These are phyloP conservation scores for Ascidia mentula DNA, from an alignment of 23 tunicate species.

Conservation along the genomic window DNA sequence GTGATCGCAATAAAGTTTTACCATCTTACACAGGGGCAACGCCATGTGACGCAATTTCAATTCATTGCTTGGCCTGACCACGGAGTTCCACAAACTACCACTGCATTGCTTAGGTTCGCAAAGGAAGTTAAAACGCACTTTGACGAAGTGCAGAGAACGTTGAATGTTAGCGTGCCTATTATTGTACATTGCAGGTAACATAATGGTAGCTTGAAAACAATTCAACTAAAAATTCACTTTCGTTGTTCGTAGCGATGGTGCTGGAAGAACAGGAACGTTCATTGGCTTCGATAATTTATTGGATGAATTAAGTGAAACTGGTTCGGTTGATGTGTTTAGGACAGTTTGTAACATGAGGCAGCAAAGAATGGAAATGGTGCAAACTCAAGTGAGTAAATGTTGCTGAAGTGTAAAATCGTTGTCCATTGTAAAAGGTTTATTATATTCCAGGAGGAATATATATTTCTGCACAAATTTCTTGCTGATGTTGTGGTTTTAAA, in stretches of 20 bases:
- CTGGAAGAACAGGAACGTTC: conserved; percentile 64
- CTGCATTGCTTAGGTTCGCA: not conserved
- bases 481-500: not conserved
- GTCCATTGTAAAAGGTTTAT: not conserved
- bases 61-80: conserved; percentile 4
- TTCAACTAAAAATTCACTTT: no score
- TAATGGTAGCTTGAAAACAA: not conserved
- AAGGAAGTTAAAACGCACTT: not conserved
- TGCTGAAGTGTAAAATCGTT: not conserved
- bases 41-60: not conserved
- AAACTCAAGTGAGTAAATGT: conserved; percentile 8
- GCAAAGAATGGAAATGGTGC: conserved; percentile 62
- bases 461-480: not conserved
- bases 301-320: conserved; percentile 16
- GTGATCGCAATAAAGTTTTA: not conserved
- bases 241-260: conserved; percentile 74
- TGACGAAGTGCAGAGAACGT: not conserved
- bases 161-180: not conserved
- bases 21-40: not conserved
- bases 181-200: not conserved
- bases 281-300: conserved; percentile 47
- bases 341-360: conserved; percentile 31
- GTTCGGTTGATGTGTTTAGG: conserved; percentile 28
- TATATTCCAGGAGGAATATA: not conserved
- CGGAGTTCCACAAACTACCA: not conserved